Percentiles rank a stretch among this genome's conserved stretches.
These are phyloP conservation scores for Myotis pilosus DNA, from an alignment of 2,797 vertebrate genomes.

Conservation along the genomic window DNA sequence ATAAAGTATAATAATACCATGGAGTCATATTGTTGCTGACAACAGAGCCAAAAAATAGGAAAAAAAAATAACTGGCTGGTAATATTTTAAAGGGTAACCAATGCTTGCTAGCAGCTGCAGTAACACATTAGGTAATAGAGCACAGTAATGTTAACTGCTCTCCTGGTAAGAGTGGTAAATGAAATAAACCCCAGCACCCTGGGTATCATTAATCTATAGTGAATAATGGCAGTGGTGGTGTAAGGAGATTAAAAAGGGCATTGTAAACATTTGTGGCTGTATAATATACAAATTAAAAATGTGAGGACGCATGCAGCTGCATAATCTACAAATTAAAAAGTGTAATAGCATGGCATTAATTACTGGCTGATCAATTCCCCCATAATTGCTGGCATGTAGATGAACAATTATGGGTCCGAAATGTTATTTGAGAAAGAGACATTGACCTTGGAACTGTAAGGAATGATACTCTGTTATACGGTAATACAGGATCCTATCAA, in stretches of 20 bases:
- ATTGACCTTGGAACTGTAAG: conserved; percentile 89
- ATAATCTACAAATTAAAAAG: conserved; percentile 91
- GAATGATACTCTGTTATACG: conserved; percentile 84
- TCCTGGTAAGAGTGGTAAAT: conserved; percentile 87
- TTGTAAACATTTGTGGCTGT: conserved; percentile 91
- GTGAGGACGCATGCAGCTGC: conserved; percentile 87
- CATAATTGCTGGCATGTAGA: conserved; percentile 88
- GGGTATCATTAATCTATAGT: conserved; percentile 88
- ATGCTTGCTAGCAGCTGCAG: conserved; percentile 85
- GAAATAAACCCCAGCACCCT: conserved; percentile 85
- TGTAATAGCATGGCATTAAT: conserved; percentile 89
- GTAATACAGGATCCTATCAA: conserved; percentile 83
- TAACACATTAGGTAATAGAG: conserved; percentile 87
- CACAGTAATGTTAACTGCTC: conserved; percentile 88
- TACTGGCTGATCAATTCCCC: conserved; percentile 88
- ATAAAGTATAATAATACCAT: conserved; percentile 77
- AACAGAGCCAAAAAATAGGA: conserved; percentile 27
- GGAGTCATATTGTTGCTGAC: conserved; percentile 72
- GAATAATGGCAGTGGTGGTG: conserved; percentile 87
- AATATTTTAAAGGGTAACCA: conserved; percentile 87
- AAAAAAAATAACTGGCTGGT: conserved; percentile 74
- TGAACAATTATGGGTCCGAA: conserved; percentile 88
- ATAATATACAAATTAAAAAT: conserved; percentile 92
- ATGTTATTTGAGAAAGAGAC: conserved; percentile 88
- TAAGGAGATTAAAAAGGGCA: conserved; percentile 91